Conservation (phyloP, 2,113 vertebrate genomes). For the Periophthalmus modestus region DNA sequence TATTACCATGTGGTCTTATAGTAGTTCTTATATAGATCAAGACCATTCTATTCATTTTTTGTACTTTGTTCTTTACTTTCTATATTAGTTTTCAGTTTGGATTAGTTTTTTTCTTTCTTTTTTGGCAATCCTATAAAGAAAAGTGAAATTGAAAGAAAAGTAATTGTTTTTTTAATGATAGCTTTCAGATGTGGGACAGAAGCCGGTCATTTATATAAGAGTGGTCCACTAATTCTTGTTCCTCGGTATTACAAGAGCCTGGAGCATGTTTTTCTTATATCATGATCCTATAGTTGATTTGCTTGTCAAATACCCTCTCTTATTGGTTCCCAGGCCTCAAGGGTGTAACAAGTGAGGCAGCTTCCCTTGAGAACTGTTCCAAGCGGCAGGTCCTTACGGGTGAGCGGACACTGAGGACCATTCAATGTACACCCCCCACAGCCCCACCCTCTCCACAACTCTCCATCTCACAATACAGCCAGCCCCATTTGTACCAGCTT, state of each 20-base stretch:
- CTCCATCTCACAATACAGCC: slow-evolving; percentile 64
- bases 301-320: not conserved
- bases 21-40: no score
- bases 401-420: slow-evolving; percentile 65
- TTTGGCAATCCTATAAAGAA: not conserved
- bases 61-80: no score
- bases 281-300: not conserved
- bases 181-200: not conserved
- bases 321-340: slow-evolving; percentile 29
- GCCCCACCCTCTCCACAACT: slow-evolving; percentile 48
- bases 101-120: not conserved
- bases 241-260: not conserved
- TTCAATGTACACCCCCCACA: slow-evolving; percentile 57
- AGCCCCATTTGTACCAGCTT: slow-evolving; percentile 60
- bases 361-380: slow-evolving; percentile 67
- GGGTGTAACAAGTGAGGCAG: slow-evolving; percentile 19
- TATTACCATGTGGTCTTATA: no score
- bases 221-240: not conserved
- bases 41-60: no score
- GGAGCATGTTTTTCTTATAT: not conserved
- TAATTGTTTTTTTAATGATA: no score
- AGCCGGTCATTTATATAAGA: not conserved
- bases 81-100: not conserved
- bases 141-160: not conserved
- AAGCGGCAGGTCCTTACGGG: slow-evolving; percentile 66